phyloP scores from a whole-genome alignment of 2,113 vertebrate genomes.

The Caranx ignobilis region DNA sequence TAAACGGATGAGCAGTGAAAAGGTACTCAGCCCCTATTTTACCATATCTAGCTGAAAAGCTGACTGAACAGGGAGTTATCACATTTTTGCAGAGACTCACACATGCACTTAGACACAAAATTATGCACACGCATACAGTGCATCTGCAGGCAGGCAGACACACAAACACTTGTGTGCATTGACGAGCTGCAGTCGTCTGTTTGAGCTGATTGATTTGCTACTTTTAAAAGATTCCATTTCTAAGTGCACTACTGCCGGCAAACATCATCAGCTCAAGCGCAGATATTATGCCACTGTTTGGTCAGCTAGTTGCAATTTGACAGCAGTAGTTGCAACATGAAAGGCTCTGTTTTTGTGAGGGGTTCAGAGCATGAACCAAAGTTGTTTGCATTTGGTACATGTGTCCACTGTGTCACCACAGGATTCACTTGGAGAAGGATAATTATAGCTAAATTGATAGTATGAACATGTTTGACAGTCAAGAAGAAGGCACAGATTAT shows the following conservation, averaged over 20 bases:
- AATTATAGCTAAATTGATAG: constrained; percentile 42
- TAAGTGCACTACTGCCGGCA: constrained; percentile 25
- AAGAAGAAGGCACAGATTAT: constrained; percentile 25
- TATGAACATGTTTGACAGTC: constrained; percentile 40
- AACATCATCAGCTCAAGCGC: constrained; percentile 66
- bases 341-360: constrained; percentile 41
- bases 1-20: constrained; percentile 77
- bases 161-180: constrained; percentile 36
- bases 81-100: constrained; percentile 71
- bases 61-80: constrained; percentile 75
- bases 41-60: constrained; percentile 72
- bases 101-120: constrained; percentile 53
- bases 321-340: constrained; percentile 24
- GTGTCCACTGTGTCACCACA: constrained; percentile 28
- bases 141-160: constrained; percentile 46
- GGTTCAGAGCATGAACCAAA: constrained; percentile 34
- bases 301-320: constrained; percentile 47
- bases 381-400: constrained; percentile 53
- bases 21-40: constrained; percentile 75
- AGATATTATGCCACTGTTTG: constrained; percentile 46
- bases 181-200: constrained; percentile 43
- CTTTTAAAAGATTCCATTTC: constrained; percentile 60
- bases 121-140: constrained; percentile 37
- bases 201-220: constrained; percentile 58
- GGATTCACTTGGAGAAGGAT: constrained; percentile 40